Base-by-base conservation (phyloP, 2,888 invertebrate genomes). In the Drosophila silvestris region DNA sequence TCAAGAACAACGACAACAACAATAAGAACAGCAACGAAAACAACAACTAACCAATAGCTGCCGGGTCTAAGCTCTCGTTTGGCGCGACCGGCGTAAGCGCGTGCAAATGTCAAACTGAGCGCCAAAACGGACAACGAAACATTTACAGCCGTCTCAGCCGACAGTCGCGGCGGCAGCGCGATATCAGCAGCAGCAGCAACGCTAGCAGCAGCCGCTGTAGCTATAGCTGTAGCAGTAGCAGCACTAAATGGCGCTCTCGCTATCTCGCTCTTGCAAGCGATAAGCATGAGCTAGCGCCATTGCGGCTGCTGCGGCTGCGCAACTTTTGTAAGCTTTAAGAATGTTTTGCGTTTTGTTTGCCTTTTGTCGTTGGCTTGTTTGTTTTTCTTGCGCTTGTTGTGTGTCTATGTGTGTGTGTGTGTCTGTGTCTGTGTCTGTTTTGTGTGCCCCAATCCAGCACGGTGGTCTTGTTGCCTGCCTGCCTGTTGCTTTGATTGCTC, bases 101-200 rank as follows among this genome's bases (percentile, higher is more conserved):
- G 77, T 84, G 81, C 85, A 81, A 89, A 81, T 85, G 77, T 89
- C 83, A 85, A 87, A 85, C 85, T 85, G 88, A 85, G 83, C 88
- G 82, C 82, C 86, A 83, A 83, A 80, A 74, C 53, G 56, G 60
- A 74, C 74, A 65, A 56, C 80, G 69, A 80, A 81, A 69, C 61
- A 65, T 70, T 77, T 63, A 68, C 70, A 64, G 57, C 69, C 70
- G 47, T 37, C 33, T 51, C 66, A 56, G 51, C 51, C n/a, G 33
- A 16, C 53, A 19, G 59, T 41, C 16, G 30, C 53, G 16, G 12
- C 63, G 39, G 50, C 74, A 44, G 41, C 44, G 67, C 39, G 67
- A 37, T 65, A 68, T 44, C 77, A 57, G 57, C 37, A 57, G 56
- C 56, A 56, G 56, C 56, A 56, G 19, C 35, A 30, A 10, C 26